A percentile compares a stretch with the other conserved stretches of the same genome.
Evolutionary conservation across 2,113 vertebrate genomes (phyloP).

Genomic region (Gobius niger): DNA sequence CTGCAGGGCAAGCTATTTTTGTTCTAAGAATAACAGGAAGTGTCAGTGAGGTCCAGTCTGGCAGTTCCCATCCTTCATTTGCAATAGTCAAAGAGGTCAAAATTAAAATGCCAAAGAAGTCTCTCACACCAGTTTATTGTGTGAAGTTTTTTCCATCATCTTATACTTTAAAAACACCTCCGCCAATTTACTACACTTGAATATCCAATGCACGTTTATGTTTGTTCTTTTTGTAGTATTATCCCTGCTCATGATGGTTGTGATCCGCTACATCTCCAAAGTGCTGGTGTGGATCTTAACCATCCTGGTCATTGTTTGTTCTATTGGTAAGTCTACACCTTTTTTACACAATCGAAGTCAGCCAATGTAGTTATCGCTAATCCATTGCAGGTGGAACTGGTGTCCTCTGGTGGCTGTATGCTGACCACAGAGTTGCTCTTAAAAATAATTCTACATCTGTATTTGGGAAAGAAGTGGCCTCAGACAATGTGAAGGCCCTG

Average conservation of each 20-base stretch:
- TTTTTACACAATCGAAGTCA: too few relatives aligned
- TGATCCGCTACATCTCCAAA: slow-evolving; percentile 96
- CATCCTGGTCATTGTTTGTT: slow-evolving; percentile 87
- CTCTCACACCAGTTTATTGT: too few relatives aligned
- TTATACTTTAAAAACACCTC: background rate
- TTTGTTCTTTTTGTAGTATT: slow-evolving; percentile 78
- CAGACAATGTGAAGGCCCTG: slow-evolving; percentile 90
- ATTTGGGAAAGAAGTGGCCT: slow-evolving; percentile 82
- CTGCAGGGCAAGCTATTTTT: slow-evolving; percentile 52
- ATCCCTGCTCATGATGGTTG: slow-evolving; percentile 93
- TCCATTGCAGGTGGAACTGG: slow-evolving; percentile 83
- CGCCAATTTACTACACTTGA: background rate
- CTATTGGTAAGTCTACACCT: slow-evolving; percentile 78
- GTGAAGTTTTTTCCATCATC: background rate
- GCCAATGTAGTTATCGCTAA: background rate
- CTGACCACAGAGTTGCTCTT: slow-evolving; percentile 78
- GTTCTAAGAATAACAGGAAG: slow-evolving; percentile 60
- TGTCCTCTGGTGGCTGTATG: slow-evolving; percentile 95
- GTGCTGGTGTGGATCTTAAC: slow-evolving; percentile 94
- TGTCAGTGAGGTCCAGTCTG: slow-evolving; percentile 28
- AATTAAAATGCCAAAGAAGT: slow-evolving; percentile 2
- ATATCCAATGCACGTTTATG: fast-evolving
- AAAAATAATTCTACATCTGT: slow-evolving; percentile 56
- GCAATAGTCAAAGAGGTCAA: background rate
- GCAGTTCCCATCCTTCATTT: background rate